phyloP scores from a whole-genome alignment of 2,113 vertebrate species.

The Stigmatopora nigra region DNA sequence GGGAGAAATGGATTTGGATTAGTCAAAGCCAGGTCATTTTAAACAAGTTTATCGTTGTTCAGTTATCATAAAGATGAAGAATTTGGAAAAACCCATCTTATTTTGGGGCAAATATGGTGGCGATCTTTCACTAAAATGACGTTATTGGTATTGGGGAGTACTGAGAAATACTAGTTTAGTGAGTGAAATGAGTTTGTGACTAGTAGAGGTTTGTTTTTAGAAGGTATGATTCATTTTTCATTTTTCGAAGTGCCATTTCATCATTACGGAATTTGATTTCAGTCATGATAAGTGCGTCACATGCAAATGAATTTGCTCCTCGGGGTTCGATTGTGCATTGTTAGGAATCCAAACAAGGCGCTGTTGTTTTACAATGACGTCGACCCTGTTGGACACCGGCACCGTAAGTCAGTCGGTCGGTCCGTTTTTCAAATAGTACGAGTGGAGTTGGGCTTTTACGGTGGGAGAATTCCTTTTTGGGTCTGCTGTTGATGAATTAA shows the following conservation, averaged over 20 bases:
- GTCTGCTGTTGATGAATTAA: conserved; percentile 1
- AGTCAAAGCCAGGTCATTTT: background rate
- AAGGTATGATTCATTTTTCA: conserved; percentile 37
- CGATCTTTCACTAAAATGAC: too few species aligned
- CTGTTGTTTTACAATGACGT: conserved; percentile 33
- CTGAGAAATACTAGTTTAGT: too few species aligned
- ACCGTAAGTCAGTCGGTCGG: background rate
- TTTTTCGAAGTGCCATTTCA: conserved; percentile 31
- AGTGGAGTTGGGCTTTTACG: conserved; percentile 7
- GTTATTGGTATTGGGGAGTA: too few species aligned
- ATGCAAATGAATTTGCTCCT: background rate
- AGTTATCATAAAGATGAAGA: too few species aligned
- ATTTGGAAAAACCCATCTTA: too few species aligned
- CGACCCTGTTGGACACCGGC: conserved; percentile 23
- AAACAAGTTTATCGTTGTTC: too few species aligned
- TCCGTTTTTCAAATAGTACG: conserved; percentile 4
- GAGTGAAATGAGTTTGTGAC: too few species aligned
- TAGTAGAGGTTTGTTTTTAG: conserved; percentile 5
- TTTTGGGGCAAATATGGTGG: too few species aligned
- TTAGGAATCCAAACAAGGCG: conserved; percentile 15
- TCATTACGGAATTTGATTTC: background rate
- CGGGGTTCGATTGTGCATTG: conserved; percentile 4
- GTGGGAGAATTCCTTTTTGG: conserved; percentile 6
- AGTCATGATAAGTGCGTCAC: background rate
- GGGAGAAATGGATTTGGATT: background rate